Evolutionary conservation across 1,140 invertebrate genomes (phyloP).

Genomic region (Leguminivora glycinivorella): DNA sequence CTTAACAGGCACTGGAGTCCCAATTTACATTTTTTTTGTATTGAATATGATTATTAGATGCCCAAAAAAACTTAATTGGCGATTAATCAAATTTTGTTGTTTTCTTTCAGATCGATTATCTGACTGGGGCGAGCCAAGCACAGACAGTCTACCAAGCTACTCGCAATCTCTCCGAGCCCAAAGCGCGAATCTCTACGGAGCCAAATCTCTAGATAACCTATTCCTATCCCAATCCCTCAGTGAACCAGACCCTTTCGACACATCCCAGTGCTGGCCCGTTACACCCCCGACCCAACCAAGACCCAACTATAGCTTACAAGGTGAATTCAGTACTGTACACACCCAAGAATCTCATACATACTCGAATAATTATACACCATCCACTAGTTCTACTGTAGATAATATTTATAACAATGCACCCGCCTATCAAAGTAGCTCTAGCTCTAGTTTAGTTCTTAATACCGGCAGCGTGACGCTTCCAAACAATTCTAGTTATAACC

Average conservation of each 20-base stretch:
- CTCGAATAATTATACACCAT: constrained; percentile 42
- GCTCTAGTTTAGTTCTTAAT: constrained; percentile 33
- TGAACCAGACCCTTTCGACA: constrained; percentile 61
- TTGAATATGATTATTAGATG: too few species aligned
- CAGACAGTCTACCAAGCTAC: constrained; percentile 61
- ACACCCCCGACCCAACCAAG: not conserved
- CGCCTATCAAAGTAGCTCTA: constrained; percentile 40
- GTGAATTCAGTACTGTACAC: constrained; percentile 37
- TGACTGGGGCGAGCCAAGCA: constrained; percentile 63
- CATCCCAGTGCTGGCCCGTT: constrained; percentile 50
- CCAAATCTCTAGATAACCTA: constrained; percentile 66
- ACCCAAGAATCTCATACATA: constrained; percentile 60
- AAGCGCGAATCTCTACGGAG: constrained; percentile 56
- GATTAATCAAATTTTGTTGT: not conserved
- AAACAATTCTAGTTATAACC: constrained; percentile 34
- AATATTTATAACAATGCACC: constrained; percentile 38
- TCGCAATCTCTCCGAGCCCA: constrained; percentile 42
- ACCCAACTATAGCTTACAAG: constrained; percentile 55
- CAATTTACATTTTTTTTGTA: too few species aligned
- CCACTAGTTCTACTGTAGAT: constrained; percentile 33
- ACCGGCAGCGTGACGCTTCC: constrained; percentile 8
- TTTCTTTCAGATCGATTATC: constrained; percentile 52
- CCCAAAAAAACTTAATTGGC: too few species aligned
- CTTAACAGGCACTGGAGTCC: too few species aligned
- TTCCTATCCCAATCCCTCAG: constrained; percentile 30